Evolutionary conservation across 2,888 invertebrate species (phyloP), one percentile per base, ranked within the genome.

Genomic region (Catocala nupta): DNA sequence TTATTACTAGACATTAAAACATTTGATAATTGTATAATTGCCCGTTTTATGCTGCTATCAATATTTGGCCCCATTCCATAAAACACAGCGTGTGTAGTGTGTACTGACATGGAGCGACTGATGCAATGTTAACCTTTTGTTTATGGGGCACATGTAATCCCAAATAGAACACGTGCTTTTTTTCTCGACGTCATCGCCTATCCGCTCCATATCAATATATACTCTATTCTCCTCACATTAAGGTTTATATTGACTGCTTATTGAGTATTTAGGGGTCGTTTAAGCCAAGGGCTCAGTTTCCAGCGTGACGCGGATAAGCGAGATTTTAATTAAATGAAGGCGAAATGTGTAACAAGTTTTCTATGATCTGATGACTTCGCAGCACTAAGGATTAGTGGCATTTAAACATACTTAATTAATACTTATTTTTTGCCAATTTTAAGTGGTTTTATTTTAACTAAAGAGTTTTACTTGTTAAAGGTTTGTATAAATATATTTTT

Each of bases 81-180:
- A 5, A 39, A 39, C 36, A 39, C 36, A 39, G 53, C 64, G 77
- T 68, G 71, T 66, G 54, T 39, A 47, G 5, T 43, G 54, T 39
- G 36, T 39, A 65, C 55, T 59, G 45, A 59, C 59, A 49, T 62
- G 5, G 49, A 73, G 74, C 79, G 83, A 83, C 80, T 85, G 84
- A 84, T 83, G 86, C 86, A 86, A 88, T 83, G 83, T 88, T 89
- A 89, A 90, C 90, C 90, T 91, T 87, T 92, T 92, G 92, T 93
- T 93, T 91, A 90, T 85, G 82, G 88, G 87, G 88, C 86, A 87
- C 85, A 83, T 91, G 92, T 93, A 93, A 94, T 93, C 93, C 91
- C 90, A 89, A 90, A 92, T 90, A 90, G 90, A 92, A 93, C 93
- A 93, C 93, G 93, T 93, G 93, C 88, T 91, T 93, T 93, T 91